Base-by-base conservation (phyloP, 2,113 vertebrate species). In the Butorides virescens region DNA sequence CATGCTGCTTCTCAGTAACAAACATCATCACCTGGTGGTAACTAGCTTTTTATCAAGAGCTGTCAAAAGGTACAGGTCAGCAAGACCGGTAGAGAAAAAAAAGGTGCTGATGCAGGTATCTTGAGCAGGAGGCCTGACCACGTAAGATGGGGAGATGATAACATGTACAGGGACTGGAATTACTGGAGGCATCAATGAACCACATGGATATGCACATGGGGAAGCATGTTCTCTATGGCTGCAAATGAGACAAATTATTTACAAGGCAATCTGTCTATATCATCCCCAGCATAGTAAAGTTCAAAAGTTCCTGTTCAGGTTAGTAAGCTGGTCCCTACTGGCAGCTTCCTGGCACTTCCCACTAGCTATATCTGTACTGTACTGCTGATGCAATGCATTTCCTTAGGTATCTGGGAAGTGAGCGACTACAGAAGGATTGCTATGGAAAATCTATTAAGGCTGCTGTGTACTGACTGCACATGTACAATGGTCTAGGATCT, bases 41-140 rank as follows among this genome's bases (percentile, higher is more conserved):
- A 71, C 50, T 9, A 78, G 39, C 36, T 85, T 81, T 94, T 87
- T 72, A 59, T 91, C 91, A 91, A 22, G 17, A 75, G 44, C 49
- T 87, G 34, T 58, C 74, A 85, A 93, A 91, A 94, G 56, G 26
- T 81, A 72, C 39, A 67, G 87, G 73, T 91, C 70, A 95, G 77
- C 77, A 95, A 92, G 62, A 55, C 7, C 36, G 79, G 56, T 34
- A 87, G 13, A 87, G 73, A 18, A 72, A 74, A 77, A 77, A 63
- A 72, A 67, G 36, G 39, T 82, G 85, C 70, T 93, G 91, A 89
- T 85, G 74, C 36, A 79, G 44, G 23, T 75, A 49, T 65, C 56
- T 49, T 39, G 39, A 55, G 49, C 30, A 72, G 2, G 27, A 93
- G 63, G n/a, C 63, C 72, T 93, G 66, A 90, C 30, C 10, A 26